phyloP scores from a whole-genome alignment of 2,113 vertebrate species.

The Macrotis lagotis region DNA sequence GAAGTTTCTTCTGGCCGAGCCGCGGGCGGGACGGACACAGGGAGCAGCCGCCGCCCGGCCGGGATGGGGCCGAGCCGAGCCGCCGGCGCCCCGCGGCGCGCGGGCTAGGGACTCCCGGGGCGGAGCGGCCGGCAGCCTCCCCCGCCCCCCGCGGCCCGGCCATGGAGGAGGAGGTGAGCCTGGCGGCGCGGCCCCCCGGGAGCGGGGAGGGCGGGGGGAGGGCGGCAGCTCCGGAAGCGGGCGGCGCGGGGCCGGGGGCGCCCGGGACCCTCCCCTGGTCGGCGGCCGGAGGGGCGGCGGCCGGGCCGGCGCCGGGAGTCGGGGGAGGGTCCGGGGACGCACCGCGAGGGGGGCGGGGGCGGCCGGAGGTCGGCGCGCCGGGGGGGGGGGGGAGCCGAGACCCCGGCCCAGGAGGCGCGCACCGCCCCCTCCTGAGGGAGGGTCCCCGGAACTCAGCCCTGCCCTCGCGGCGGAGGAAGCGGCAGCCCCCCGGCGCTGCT shows the following conservation, averaged over 20 bases:
- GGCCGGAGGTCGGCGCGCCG: not conserved
- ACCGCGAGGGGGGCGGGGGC: not conserved
- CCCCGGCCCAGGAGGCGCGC: no score
- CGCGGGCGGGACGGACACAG: conserved; percentile 59
- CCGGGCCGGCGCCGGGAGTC: not conserved
- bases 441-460: not conserved
- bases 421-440: not conserved
- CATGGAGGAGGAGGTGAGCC: not conserved
- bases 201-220: conserved; percentile 34
- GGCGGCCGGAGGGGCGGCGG: not conserved
- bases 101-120: conserved; percentile 64
- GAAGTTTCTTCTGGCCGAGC: conserved; percentile 72
- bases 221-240: not conserved
- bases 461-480: not conserved
- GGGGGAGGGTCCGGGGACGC: not conserved
- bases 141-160: not conserved
- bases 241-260: conserved; percentile 12
- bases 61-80: conserved; percentile 48
- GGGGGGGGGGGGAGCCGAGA: not conserved
- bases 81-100: conserved; percentile 57
- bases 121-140: not conserved
- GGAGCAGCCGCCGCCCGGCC: conserved; percentile 61
- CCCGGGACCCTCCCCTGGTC: no score
- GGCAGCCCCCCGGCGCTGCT: no score
- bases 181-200: not conserved